Conservation (phyloP, 53 echinoderm and acorn worm genomes). For the Henricia sp. region DNA sequence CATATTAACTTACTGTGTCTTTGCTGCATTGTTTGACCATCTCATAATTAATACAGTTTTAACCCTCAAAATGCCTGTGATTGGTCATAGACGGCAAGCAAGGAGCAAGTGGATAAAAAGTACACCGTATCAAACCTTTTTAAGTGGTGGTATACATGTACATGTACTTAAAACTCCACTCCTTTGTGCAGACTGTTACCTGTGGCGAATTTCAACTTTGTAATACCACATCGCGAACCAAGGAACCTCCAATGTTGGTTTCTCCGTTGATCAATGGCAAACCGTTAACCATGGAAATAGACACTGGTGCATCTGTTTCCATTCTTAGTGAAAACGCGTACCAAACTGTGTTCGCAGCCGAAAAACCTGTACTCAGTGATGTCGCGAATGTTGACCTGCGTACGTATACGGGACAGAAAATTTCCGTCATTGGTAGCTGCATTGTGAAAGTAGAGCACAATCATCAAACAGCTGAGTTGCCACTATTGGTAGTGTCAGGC, state of each 20-base stretch:
- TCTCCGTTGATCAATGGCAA: slow-evolving; percentile 11
- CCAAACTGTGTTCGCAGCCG: neutral
- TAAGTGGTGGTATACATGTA: too few relatives aligned
- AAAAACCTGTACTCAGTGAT: neutral
- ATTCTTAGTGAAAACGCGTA: slow-evolving; percentile 1
- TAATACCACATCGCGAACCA: neutral
- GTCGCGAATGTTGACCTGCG: neutral
- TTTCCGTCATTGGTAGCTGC: neutral
- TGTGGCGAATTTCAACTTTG: too few relatives aligned
- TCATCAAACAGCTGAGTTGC: neutral
- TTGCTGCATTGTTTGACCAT: too few relatives aligned
- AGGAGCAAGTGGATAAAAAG: too few relatives aligned
- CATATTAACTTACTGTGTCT: too few relatives aligned
- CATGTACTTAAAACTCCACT: too few relatives aligned
- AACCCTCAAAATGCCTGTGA: too few relatives aligned
- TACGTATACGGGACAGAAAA: slow-evolving; percentile 35
- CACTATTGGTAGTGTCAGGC: slow-evolving; percentile 47
- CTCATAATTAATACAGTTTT: too few relatives aligned
- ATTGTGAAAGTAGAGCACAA: neutral
- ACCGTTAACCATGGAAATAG: neutral
- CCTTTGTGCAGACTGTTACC: too few relatives aligned
- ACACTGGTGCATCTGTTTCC: slow-evolving; percentile 14
- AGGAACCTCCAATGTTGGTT: neutral
- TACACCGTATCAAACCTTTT: too few relatives aligned
- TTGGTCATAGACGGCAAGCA: too few relatives aligned